Evolutionary conservation across 1,140 invertebrate species (phyloP).

Genomic region (Neodiprion pinetum): DNA sequence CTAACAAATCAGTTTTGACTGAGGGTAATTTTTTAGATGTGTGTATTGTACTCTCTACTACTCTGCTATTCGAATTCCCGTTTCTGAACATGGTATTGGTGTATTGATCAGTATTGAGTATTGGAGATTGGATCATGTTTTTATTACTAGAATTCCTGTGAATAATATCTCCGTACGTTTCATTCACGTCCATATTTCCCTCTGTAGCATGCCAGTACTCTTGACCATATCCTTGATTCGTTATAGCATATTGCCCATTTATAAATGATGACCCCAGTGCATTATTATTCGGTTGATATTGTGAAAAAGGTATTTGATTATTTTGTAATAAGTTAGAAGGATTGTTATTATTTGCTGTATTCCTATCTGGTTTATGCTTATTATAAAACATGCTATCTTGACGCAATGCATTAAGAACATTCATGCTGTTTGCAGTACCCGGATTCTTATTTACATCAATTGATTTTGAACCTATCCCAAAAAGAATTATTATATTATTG

Average conservation of each 20-base stretch:
- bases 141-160: too few species aligned
- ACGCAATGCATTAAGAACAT: background rate
- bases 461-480: background rate
- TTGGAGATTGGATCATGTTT: too few species aligned
- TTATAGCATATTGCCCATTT: background rate
- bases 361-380: background rate
- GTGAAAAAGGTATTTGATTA: background rate
- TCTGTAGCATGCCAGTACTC: slow-evolving; percentile 7
- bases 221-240: background rate
- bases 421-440: background rate
- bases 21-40: too few species aligned
- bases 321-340: background rate
- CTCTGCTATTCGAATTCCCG: too few species aligned
- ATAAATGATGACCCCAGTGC: background rate
- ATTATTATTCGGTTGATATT: background rate
- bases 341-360: background rate
- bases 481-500: background rate
- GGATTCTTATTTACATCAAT: background rate
- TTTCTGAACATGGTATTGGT: too few species aligned
- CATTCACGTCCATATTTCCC: background rate
- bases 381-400: background rate
- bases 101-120: too few species aligned
- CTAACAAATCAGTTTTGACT: background rate
- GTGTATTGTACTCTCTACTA: too few species aligned
- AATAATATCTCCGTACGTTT: too few species aligned